Evolutionary conservation across 2,797 vertebrate genomes (phyloP), one percentile per base, ranked within the genome.

Genomic region (Parambassis ranga): DNA sequence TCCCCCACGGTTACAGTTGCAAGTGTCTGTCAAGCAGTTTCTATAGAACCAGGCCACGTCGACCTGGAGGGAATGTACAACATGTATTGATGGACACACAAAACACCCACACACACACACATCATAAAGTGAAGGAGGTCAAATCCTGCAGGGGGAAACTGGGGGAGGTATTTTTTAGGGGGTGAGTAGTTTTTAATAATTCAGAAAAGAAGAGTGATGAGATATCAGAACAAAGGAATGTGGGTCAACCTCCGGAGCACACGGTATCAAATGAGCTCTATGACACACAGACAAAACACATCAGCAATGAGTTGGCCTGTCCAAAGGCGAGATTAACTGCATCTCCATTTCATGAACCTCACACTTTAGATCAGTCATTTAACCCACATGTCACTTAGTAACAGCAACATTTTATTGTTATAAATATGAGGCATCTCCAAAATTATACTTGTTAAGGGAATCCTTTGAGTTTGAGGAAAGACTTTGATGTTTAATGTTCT

Each of bases 31-130:
- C 65, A 98, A 92, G 72, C 98, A 99, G 70, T 98, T 99, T 88
- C 96, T 97, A 81, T 97, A 95, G 90, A 99, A 98, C 91, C 96
- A 98, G 77, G 96, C 96, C 82, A 99, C 97, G 70, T 98, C 98
- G 69, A 98, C 96, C 98, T 98, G 71, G 49, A 76, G 44, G 58
- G 68, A 3, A 64, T 1, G 9, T 33, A 78, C 35, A 71, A 11
- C 22, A 69, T 22, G 41, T 28, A 50, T 7, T 65, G 33, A 65
- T 10, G 36, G 28, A 35, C 52, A 79, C 16, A 74, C 23, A 72
- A 42, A 26, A 46, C 50, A 65, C 11, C 23, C 15, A 53, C 47
- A 22, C 46, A 31, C 35, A 55, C 36, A 68, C 18, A 65, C 11
- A 62, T 65, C 32, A 69, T 22, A 59, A 48, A 46, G 27, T 30